Conservation (phyloP, 2,113 vertebrate species). For the Cebidichthys violaceus region DNA sequence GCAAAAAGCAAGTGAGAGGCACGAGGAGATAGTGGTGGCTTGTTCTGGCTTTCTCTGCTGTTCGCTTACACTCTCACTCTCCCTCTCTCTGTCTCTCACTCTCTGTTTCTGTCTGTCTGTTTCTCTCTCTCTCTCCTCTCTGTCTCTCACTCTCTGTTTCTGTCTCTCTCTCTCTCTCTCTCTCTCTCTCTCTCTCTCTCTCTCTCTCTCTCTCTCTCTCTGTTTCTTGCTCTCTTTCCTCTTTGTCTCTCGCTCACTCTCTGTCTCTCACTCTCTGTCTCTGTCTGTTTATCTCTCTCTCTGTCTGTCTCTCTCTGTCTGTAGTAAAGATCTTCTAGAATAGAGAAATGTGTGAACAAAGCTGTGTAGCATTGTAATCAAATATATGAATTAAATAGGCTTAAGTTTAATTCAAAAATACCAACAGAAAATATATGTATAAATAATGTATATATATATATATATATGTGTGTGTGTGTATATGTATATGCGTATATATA, state of each 20-base stretch:
- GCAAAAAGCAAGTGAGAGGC: conserved; percentile 30
- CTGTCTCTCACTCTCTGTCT: background rate
- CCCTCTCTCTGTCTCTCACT: background rate
- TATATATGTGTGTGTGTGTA: background rate
- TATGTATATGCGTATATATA: too few species aligned
- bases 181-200: background rate
- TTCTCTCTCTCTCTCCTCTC: background rate
- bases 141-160: too few species aligned
- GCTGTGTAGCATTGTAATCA: background rate
- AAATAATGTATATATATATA: too few species aligned
- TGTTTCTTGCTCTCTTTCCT: too few species aligned
- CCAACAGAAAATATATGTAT: background rate
- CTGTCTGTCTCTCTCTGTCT: background rate
- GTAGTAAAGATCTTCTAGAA: background rate
- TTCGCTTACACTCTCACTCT: background rate
- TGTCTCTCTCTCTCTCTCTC: background rate
- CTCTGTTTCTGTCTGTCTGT: background rate
- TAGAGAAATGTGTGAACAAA: background rate
- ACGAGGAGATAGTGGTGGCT: conserved; percentile 37
- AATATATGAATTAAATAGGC: background rate
- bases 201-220: background rate
- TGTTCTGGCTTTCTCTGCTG: conserved; percentile 47
- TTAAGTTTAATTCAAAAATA: background rate
- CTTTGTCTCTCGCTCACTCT: too few species aligned
- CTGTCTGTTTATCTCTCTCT: background rate